These are phyloP conservation scores for Actenoides lindsayi DNA, from an alignment of 2,113 vertebrate genomes.

Conservation along the genomic window DNA sequence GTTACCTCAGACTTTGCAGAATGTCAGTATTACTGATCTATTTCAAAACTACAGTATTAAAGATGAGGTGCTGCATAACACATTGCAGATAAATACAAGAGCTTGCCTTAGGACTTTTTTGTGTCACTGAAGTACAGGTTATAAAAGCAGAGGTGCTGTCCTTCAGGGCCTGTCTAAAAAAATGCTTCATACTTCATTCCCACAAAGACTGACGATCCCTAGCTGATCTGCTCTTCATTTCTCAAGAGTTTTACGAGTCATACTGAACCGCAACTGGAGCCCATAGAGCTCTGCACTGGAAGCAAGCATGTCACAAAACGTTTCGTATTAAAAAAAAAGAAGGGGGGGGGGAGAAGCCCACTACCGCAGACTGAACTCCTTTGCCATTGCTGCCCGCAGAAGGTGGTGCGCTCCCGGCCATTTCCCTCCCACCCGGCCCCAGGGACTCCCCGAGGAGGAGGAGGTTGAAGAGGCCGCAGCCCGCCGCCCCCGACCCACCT, in stretches of 20 bases:
- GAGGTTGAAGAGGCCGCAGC: background rate
- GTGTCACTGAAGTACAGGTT: background rate
- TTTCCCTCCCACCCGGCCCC: background rate
- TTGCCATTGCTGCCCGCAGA: background rate
- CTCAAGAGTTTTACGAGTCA: background rate
- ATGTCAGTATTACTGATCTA: background rate
- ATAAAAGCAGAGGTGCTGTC: background rate
- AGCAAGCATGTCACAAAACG: background rate
- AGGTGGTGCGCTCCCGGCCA: background rate
- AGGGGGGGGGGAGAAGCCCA: background rate
- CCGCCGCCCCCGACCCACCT: slow-evolving; percentile 69
- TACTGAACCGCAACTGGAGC: rapidly evolving
- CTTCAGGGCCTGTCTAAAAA: background rate
- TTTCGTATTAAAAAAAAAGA: background rate
- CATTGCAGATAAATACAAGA: background rate
- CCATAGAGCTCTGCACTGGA: background rate
- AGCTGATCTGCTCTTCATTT: background rate
- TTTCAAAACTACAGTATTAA: background rate
- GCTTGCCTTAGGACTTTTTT: background rate
- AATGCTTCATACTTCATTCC: background rate
- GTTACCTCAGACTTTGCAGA: background rate
- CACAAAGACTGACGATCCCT: background rate
- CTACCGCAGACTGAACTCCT: background rate
- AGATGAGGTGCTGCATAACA: background rate
- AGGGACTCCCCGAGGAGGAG: background rate